Evolutionary conservation across 53 echinoderm and acorn worm genomes (phyloP), one percentile per base, ranked within the genome.

Genomic region (Echinarachnius parma): DNA sequence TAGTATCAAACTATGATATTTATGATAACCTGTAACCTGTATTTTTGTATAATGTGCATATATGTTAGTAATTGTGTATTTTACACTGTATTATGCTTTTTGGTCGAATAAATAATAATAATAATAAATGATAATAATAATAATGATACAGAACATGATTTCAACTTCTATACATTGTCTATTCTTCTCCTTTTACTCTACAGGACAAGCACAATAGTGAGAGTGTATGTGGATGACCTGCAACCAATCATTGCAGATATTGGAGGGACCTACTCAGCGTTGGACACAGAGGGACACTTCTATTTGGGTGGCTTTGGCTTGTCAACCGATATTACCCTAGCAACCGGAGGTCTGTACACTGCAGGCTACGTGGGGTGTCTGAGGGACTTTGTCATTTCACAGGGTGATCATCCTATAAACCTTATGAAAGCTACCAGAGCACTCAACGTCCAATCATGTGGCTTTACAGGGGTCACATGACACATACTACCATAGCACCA

Each of bases 301-400:
- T 77, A 82, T 60, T 48, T 66, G 33, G n/a, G 89, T 55, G 89
- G 89, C 7, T 80, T 89, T 70, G 80, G 77, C 2, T 46, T 56
- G 1, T 37, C 46, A 16, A 37, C 34, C 19, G 80, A 77, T 28
- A 42, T 84, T 15, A n/a, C 58, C 16, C 31, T 4, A 39, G 37
- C 55, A 13, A 89, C 89, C 0, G 50, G 48, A 33, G 69, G 45
- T 2, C 46, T 83, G 15, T 89, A 58, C 32, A 31, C 31, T 18
- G 14, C 45, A 21, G 61, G 60, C 22, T 80, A 77, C 27, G 48
- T 52, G 1, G 81, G 84, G 1, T 89, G 89, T 55, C 37, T 88
- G 0, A 11, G 45, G 19, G 28, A 83, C 53, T 49, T 88, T 18
- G 66, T 59, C 11, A 21, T 83, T 20, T 28, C 66, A 20, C 46